Evolutionary conservation across 2,888 invertebrate species (phyloP).

Genomic region (Isoperla grammatica): DNA sequence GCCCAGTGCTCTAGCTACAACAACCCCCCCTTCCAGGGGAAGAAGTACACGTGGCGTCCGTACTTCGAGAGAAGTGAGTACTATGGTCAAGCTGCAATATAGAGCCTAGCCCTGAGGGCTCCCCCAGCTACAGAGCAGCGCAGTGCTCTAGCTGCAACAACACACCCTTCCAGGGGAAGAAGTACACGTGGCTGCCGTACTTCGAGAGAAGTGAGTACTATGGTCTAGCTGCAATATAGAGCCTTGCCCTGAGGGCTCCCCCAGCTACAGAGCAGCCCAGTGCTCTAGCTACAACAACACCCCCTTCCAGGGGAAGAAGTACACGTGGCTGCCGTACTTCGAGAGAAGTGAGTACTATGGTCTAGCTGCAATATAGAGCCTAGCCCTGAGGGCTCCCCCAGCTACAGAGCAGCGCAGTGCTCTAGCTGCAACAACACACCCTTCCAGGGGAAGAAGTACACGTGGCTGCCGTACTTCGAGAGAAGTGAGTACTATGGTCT

Average conservation of each 20-base stretch:
- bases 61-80: conserved; percentile 41
- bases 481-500: conserved; percentile 42
- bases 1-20: conserved; percentile 74
- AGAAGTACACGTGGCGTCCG: conserved; percentile 44
- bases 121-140: conserved; percentile 55
- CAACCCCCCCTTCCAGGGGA: conserved; percentile 48
- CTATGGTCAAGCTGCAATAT: no score
- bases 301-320: conserved; percentile 43
- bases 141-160: conserved; percentile 72
- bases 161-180: conserved; percentile 44
- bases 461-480: conserved; percentile 44
- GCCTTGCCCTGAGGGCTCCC: conserved; percentile 8
- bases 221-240: conserved; percentile 53
- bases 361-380: conserved; percentile 49
- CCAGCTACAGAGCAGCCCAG: conserved; percentile 63
- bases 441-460: conserved; percentile 42
- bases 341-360: conserved; percentile 41
- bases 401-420: conserved; percentile 72
- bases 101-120: conserved; percentile 35
- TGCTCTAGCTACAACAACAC: conserved; percentile 66
- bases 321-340: conserved; percentile 44
- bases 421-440: conserved; percentile 59
- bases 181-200: conserved; percentile 45
- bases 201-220: conserved; percentile 41
- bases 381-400: conserved; percentile 9